A percentile compares a stretch with the other conserved stretches of the same genome.
Conservation (phyloP, 2,797 vertebrate genomes). For the Channa striata region DNA sequence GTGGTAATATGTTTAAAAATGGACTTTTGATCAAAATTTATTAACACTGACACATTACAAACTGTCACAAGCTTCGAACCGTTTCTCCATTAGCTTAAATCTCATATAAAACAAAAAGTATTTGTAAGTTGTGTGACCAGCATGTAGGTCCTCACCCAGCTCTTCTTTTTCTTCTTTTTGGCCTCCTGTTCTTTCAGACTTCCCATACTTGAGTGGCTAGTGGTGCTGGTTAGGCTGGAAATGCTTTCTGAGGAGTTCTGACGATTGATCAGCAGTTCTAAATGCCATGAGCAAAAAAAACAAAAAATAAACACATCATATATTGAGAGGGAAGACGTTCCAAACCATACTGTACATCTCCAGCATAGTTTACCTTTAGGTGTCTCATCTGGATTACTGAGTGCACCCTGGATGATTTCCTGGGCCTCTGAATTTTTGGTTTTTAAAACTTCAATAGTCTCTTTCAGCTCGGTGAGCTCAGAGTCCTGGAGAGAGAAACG, state of each 20-base stretch:
- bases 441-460: conserved; percentile 95
- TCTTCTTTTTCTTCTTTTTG: conserved; percentile 99
- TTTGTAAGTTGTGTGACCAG: background rate
- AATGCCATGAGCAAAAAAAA: conserved; percentile 4
- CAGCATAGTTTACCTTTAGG: conserved; percentile 86
- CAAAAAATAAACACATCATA: background rate
- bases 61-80: background rate
- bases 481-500: conserved; percentile 85
- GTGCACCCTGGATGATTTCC: conserved; percentile 92
- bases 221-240: conserved; percentile 94
- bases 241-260: conserved; percentile 99
- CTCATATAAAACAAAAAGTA: background rate
- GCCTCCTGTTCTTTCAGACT: conserved; percentile 95
- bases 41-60: background rate
- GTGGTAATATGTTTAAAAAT: background rate
- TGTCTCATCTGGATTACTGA: conserved; percentile 87
- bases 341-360: background rate
- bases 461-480: conserved; percentile 92
- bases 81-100: background rate
- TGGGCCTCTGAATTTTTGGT: conserved; percentile 96
- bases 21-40: background rate
- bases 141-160: conserved; percentile 88
- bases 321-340: background rate
- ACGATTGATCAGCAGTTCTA: conserved; percentile 93
- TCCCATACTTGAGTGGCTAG: conserved; percentile 93